Evolutionary conservation across 2,888 invertebrate species (phyloP).

Genomic region (Horisme vitalbata): DNA sequence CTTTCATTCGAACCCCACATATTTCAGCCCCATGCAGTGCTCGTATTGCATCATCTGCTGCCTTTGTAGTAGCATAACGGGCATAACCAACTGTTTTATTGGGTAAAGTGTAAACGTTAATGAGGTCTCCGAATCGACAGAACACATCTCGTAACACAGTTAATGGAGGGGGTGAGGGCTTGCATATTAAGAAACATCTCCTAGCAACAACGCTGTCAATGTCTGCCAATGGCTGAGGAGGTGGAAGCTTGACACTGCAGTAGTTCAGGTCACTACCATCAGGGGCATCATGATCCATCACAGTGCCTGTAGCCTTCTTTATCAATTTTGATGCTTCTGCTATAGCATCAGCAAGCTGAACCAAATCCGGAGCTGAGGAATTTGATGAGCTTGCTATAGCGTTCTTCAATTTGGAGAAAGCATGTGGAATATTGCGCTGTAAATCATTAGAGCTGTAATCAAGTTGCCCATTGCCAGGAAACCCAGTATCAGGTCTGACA

Average conservation of each 20-base stretch:
- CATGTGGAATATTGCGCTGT: conserved; percentile 50
- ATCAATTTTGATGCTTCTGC: conserved; percentile 90
- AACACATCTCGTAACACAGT: conserved; percentile 93
- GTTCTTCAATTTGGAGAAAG: conserved; percentile 54
- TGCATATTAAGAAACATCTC: conserved; percentile 86
- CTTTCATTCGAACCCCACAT: conserved; percentile 93
- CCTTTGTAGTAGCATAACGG: conserved; percentile 89
- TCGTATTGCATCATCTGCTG: conserved; percentile 89
- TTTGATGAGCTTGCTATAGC: conserved; percentile 51
- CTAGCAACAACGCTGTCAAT: conserved; percentile 86
- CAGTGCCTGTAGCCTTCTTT: conserved; percentile 83
- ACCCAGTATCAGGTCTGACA: conserved; percentile 84
- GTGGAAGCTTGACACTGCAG: conserved; percentile 88
- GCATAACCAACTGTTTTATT: conserved; percentile 97
- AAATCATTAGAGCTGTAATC: conserved; percentile 28
- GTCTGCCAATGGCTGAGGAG: conserved; percentile 86
- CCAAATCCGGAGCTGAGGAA: conserved; percentile 77
- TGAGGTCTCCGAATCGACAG: conserved; percentile 94
- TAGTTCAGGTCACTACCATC: conserved; percentile 68
- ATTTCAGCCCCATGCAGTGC: conserved; percentile 93
- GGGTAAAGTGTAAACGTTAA: conserved; percentile 94
- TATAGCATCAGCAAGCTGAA: conserved; percentile 87
- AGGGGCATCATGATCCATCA: conserved; percentile 45
- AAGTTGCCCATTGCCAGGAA: conserved; percentile 44
- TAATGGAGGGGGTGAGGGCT: conserved; percentile 87